phyloP scores from a whole-genome alignment of 35 echinoderm and acorn worm genomes.

The Lytechinus variegatus region DNA sequence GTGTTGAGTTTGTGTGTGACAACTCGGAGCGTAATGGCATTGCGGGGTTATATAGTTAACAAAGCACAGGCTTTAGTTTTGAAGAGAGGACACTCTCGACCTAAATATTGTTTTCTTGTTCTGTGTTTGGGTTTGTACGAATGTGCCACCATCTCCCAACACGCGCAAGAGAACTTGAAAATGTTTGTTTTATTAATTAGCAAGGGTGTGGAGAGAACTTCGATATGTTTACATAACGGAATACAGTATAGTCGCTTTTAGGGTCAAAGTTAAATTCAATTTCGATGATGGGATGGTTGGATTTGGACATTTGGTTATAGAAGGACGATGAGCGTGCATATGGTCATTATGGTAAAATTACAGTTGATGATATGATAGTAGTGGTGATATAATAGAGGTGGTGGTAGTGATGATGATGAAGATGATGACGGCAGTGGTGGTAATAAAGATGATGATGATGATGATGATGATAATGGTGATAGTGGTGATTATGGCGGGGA shows the following conservation, averaged over 20 bases:
- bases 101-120: not conserved
- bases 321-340: too few relatives aligned
- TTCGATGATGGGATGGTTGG: not conserved
- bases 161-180: not conserved
- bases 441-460: conserved; percentile 33
- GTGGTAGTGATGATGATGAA: not conserved
- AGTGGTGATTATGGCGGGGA: conserved; percentile 24
- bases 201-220: not conserved
- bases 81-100: not conserved
- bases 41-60: not conserved
- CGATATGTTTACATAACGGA: not conserved
- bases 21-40: not conserved
- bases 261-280: not conserved
- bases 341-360: too few relatives aligned
- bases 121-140: not conserved
- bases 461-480: conserved; percentile 37
- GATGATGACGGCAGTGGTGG: conserved; percentile 14
- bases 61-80: not conserved
- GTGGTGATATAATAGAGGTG: too few relatives aligned
- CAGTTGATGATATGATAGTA: too few relatives aligned
- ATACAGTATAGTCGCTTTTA: not conserved
- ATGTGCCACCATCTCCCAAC: not conserved
- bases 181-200: not conserved
- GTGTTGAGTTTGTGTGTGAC: not conserved
- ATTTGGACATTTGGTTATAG: not conserved